These are phyloP conservation scores for Clitarchus hookeri DNA, from an alignment of 2,888 invertebrate species.

Conservation along the genomic window DNA sequence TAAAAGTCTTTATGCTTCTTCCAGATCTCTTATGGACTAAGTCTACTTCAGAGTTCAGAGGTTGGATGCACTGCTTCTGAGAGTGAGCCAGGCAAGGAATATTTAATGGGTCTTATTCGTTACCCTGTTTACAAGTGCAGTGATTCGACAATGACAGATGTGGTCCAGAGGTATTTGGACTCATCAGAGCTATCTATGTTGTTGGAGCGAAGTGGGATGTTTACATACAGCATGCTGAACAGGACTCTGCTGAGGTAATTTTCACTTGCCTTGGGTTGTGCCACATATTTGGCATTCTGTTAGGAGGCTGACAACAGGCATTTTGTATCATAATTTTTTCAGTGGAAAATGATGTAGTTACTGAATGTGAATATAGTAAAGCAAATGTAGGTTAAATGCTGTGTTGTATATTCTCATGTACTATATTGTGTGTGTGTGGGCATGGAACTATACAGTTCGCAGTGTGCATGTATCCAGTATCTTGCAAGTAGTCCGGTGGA, in stretches of 20 bases:
- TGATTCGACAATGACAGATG: neutral
- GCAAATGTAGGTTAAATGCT: too few species aligned
- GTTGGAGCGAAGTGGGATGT: neutral
- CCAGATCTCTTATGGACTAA: slow-evolving; percentile 35
- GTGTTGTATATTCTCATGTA: too few species aligned
- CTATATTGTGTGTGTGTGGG: too few species aligned
- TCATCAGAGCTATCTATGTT: neutral
- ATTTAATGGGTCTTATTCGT: slow-evolving; percentile 19
- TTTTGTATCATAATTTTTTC: too few species aligned
- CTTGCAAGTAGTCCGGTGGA: too few species aligned
- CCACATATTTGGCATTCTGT: neutral
- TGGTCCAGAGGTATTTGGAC: slow-evolving; percentile 19
- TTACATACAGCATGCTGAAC: neutral
- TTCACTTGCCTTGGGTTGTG: neutral
- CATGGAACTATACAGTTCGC: too few species aligned
- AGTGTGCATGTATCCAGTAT: too few species aligned
- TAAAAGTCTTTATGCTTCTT: slow-evolving; percentile 1
- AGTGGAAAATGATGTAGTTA: too few species aligned
- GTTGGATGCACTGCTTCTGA: slow-evolving; percentile 15
- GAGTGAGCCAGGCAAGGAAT: neutral
- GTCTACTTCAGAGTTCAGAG: slow-evolving; percentile 23
- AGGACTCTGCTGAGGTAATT: neutral
- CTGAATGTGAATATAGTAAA: too few species aligned
- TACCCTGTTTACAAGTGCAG: slow-evolving; percentile 21
- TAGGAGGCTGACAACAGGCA: too few species aligned